Percentiles rank a stretch among this genome's conserved stretches.
These are phyloP conservation scores for Protobothrops mucrosquamatus DNA, from an alignment of 2,113 vertebrate species.

Conservation along the genomic window DNA sequence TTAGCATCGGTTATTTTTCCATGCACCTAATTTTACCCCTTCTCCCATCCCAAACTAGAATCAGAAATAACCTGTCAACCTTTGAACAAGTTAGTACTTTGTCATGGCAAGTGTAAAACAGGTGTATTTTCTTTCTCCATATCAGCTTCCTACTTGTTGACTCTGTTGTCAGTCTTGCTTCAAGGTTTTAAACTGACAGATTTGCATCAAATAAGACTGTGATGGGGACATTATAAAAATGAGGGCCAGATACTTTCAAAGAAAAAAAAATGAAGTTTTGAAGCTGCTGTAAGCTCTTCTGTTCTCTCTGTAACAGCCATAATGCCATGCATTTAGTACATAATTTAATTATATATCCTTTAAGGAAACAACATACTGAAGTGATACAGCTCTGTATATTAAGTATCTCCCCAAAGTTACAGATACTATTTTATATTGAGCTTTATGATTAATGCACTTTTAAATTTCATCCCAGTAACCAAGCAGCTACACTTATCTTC, in stretches of 20 bases:
- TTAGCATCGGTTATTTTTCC: background rate
- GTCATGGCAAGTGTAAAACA: background rate
- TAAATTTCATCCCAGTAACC: background rate
- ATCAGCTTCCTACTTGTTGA: constrained; percentile 19
- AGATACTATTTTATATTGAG: background rate
- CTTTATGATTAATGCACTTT: background rate
- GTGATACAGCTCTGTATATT: background rate
- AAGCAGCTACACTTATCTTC: background rate
- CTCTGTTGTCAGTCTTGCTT: constrained; percentile 6
- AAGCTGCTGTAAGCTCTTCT: background rate
- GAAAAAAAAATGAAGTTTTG: constrained; percentile 3
- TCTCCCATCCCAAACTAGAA: background rate
- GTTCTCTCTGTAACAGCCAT: background rate
- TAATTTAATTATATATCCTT: background rate
- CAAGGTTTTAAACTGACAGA: constrained; percentile 15
- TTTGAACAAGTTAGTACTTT: background rate
- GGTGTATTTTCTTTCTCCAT: constrained; percentile 15
- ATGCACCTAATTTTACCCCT: background rate
- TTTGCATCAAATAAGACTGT: constrained; percentile 24
- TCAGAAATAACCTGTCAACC: constrained; percentile 19
- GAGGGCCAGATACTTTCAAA: constrained; percentile 10
- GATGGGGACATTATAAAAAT: constrained; percentile 15
- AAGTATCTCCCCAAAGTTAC: background rate
- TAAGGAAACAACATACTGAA: background rate
- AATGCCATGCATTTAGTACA: background rate